Evolutionary conservation across 2,797 vertebrate species (phyloP), one percentile per base, ranked within the genome.

Genomic region (Euphonia xanthogaster): DNA sequence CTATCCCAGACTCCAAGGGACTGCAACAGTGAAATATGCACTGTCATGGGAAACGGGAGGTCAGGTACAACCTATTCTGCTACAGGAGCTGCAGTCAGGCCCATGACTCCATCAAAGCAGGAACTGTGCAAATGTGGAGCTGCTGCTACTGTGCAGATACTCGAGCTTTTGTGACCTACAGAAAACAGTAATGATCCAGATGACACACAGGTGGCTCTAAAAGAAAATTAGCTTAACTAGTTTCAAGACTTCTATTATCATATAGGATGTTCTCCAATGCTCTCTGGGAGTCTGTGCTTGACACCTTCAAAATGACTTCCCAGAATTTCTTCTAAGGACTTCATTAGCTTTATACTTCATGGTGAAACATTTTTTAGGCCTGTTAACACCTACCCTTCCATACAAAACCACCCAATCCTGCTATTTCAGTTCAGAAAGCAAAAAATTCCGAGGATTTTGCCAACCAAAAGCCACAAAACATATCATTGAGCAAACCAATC

Each of bases 101-200:
- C 17, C 31, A 33, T 10, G n/a, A 35, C 13, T 39, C 35, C 39
- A 44, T 6, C 42, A 6, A 33, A 35, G 51, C 1, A 54, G 30
- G 18, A 80, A 33, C 42, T 57, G 14, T 68, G 60, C 28, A 40
- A n/a, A 70, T 6, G 25, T 3, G 28, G 7, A 3, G 8, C 3
- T 10, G 30, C 4, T 39, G 23, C 5, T 47, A 16, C 12, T 30
- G 2, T 14, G 10, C 39, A 48, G 21, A 31, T 25, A 23, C 21
- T 45, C 1, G 0, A n/a, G 9, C 8, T 51, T 35, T 35, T 53
- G 53, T 4, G 0, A 65, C 23, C 18, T 7, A 53, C 57, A 19
- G 30, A 15, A 65, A 79, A 78, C 39, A 45, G 6, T 9, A 50
- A 35, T 7, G 14, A 30, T 13, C 42, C n/a, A 12, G 14, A 31